phyloP scores from a whole-genome alignment of 2,113 vertebrate species.

The Motacilla alba region DNA sequence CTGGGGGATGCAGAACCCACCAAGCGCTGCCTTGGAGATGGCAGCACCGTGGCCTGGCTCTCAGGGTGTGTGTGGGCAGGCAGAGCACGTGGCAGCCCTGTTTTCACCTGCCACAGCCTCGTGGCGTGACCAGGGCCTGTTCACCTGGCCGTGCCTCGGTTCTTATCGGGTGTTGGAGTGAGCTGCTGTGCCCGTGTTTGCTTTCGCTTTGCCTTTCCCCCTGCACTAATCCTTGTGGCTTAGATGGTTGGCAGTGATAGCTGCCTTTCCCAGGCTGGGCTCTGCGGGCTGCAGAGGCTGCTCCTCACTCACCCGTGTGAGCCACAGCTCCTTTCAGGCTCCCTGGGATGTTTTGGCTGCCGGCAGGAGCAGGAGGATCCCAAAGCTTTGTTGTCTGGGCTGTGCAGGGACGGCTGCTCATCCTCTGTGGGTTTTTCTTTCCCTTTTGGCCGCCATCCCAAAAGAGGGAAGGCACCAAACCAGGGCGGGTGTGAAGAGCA shows the following conservation, averaged over 20 bases:
- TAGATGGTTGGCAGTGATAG: background rate
- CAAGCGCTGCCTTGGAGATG: background rate
- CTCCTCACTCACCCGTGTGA: background rate
- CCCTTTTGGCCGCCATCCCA: background rate
- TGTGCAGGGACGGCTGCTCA: rapidly evolving
- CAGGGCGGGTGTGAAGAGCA: rapidly evolving
- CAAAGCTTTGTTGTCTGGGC: background rate
- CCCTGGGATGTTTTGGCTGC: rapidly evolving
- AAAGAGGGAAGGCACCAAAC: background rate
- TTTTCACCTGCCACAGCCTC: background rate
- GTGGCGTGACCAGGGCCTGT: rapidly evolving
- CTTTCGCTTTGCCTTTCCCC: background rate
- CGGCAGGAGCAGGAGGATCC: background rate
- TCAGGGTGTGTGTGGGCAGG: background rate
- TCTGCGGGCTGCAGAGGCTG: background rate
- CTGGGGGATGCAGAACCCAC: background rate
- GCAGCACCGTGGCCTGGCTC: background rate
- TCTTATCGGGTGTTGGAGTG: rapidly evolving
- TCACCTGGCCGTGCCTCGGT: background rate
- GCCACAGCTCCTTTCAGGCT: background rate
- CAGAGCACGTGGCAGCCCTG: background rate
- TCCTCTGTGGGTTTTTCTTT: rapidly evolving
- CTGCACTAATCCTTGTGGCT: background rate
- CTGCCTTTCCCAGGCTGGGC: background rate
- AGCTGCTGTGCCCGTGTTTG: background rate